phyloP scores from a whole-genome alignment of 2,113 vertebrate species.

The Carassius auratus region DNA sequence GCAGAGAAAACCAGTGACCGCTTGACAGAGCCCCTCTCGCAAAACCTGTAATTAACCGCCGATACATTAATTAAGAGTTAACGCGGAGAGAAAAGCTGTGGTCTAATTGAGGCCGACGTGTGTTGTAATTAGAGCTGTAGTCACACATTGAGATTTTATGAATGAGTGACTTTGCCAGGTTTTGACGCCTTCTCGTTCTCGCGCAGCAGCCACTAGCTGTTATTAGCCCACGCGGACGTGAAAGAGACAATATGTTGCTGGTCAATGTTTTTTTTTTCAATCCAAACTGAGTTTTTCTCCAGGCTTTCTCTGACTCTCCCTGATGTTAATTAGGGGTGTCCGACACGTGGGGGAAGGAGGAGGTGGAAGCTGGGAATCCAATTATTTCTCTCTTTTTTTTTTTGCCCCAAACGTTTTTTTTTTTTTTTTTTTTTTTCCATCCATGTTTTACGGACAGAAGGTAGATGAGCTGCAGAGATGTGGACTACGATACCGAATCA shows the following conservation, averaged over 20 bases:
- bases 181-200: slow-evolving; percentile 77
- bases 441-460: slow-evolving; percentile 60
- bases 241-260: slow-evolving; percentile 77
- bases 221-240: slow-evolving; percentile 69
- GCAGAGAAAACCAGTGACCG: slow-evolving; percentile 68
- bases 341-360: slow-evolving; percentile 64
- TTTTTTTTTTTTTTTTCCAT: background rate
- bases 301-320: slow-evolving; percentile 70
- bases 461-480: slow-evolving; percentile 25
- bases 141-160: slow-evolving; percentile 86
- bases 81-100: slow-evolving; percentile 72
- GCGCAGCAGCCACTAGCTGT: slow-evolving; percentile 75
- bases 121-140: slow-evolving; percentile 87
- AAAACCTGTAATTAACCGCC: slow-evolving; percentile 77
- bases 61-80: slow-evolving; percentile 83
- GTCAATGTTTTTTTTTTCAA: slow-evolving; percentile 66
- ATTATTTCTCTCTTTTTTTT: slow-evolving; percentile 74
- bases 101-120: slow-evolving; percentile 81
- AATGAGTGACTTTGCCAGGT: slow-evolving; percentile 87
- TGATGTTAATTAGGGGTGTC: slow-evolving; percentile 76
- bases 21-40: slow-evolving; percentile 64
- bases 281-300: slow-evolving; percentile 79
- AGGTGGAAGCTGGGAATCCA: slow-evolving; percentile 69
- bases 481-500: slow-evolving; percentile 3
- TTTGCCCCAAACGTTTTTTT: slow-evolving; percentile 74